These are phyloP conservation scores for Chelonus formosanus DNA, from an alignment of 2,888 invertebrate species.

Conservation along the genomic window DNA sequence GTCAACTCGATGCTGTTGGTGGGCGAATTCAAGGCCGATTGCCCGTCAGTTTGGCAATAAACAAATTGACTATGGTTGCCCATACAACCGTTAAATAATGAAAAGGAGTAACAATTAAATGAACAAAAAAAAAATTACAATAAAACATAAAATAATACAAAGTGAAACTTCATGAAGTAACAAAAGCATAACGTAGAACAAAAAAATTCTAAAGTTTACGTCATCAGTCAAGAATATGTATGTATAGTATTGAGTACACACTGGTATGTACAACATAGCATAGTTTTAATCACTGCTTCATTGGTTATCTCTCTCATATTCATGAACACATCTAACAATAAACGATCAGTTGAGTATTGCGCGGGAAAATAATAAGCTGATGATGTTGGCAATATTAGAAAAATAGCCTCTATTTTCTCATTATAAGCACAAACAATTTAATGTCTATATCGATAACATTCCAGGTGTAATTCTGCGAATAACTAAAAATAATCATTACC, in stretches of 20 bases:
- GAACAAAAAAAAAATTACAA: no score
- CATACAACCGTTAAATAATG: background rate
- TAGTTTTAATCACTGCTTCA: slow-evolving; percentile 7
- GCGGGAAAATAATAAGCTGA: slow-evolving; percentile 30
- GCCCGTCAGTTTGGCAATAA: slow-evolving; percentile 34
- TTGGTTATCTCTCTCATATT: slow-evolving; percentile 1
- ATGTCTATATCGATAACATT: background rate
- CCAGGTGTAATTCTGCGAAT: slow-evolving; percentile 5
- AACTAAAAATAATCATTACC: slow-evolving; percentile 1
- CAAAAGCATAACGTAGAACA: slow-evolving; percentile 8
- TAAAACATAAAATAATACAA: background rate
- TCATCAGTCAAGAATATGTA: slow-evolving; percentile 1
- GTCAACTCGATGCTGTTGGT: slow-evolving; percentile 40
- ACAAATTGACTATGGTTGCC: slow-evolving; percentile 36
- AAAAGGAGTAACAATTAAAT: no score
- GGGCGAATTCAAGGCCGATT: slow-evolving; percentile 43
- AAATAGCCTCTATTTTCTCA: slow-evolving; percentile 26
- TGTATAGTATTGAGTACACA: background rate
- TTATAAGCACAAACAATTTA: slow-evolving; percentile 1
- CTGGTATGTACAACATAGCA: background rate
- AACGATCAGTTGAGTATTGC: slow-evolving; percentile 10
- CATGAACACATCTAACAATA: background rate
- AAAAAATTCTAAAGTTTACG: background rate
- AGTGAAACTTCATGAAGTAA: slow-evolving; percentile 1
- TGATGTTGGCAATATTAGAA: slow-evolving; percentile 16